Percentiles rank a stretch among this genome's conserved stretches.
Evolutionary conservation across 2,113 vertebrate genomes (phyloP).

Genomic region (Piliocolobus tephrosceles): DNA sequence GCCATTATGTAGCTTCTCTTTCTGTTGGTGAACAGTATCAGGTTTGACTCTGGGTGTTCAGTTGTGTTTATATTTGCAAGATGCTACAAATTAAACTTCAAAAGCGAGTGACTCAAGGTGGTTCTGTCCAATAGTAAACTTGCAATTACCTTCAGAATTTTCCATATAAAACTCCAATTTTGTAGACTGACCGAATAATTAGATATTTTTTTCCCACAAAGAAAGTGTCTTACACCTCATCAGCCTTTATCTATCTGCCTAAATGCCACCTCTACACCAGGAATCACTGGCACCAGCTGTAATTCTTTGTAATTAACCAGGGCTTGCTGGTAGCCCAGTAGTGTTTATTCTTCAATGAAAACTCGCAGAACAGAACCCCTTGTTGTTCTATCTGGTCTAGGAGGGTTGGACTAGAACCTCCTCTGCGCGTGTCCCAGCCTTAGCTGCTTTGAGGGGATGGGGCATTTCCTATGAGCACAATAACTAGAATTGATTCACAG

Average conservation of each 20-base stretch:
- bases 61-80: neutral
- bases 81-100: neutral
- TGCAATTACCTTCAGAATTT: neutral
- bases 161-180: neutral
- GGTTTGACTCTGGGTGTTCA: neutral
- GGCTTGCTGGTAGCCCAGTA: neutral
- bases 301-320: neutral
- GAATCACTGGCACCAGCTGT: neutral
- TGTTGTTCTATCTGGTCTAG: constrained; percentile 11
- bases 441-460: neutral
- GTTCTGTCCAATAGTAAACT: neutral
- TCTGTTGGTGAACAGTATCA: neutral
- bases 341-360: neutral
- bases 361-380: neutral
- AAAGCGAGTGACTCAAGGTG: neutral
- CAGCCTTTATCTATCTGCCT: neutral
- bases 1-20: neutral
- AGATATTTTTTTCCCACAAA: neutral
- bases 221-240: neutral
- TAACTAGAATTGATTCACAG: neutral
- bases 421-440: neutral
- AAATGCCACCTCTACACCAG: neutral
- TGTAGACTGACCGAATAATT: neutral
- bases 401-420: neutral
- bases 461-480: constrained; percentile 19